Evolutionary conservation across 2,113 vertebrate species (phyloP).

Genomic region (Urocynchramus pylzowi): DNA sequence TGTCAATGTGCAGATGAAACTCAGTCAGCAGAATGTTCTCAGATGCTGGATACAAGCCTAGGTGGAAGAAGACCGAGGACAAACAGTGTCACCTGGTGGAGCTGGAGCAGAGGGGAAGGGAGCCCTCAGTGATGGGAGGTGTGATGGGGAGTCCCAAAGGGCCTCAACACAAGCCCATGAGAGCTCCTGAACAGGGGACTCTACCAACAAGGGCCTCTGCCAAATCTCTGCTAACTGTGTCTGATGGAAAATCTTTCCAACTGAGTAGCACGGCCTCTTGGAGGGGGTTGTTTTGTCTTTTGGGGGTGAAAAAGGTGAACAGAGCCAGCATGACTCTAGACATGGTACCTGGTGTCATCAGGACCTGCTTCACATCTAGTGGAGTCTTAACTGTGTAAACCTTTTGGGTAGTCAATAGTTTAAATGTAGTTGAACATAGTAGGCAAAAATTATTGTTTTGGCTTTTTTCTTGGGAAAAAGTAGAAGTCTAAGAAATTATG

Average conservation of each 20-base stretch:
- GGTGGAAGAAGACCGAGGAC: background rate
- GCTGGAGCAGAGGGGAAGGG: background rate
- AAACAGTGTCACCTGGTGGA: background rate
- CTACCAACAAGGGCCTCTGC: background rate
- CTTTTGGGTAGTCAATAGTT: background rate
- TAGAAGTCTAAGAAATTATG: background rate
- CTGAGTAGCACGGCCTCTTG: background rate
- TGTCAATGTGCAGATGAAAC: background rate
- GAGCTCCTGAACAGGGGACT: background rate
- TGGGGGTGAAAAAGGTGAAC: background rate
- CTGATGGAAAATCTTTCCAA: background rate
- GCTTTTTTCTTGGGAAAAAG: background rate
- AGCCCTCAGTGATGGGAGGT: accelerated
- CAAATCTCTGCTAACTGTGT: background rate
- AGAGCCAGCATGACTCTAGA: background rate
- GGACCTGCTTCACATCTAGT: background rate
- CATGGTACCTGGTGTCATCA: background rate
- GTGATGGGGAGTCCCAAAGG: accelerated
- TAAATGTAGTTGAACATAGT: background rate
- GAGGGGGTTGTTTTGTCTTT: background rate
- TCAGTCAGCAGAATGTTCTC: background rate
- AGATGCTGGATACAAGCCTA: background rate
- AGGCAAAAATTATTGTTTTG: background rate
- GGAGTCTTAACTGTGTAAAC: background rate
- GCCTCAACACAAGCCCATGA: background rate